Evolutionary conservation across 2,888 invertebrate species (phyloP), one percentile per base, ranked within the genome.

Genomic region (Euplexia lucipara): DNA sequence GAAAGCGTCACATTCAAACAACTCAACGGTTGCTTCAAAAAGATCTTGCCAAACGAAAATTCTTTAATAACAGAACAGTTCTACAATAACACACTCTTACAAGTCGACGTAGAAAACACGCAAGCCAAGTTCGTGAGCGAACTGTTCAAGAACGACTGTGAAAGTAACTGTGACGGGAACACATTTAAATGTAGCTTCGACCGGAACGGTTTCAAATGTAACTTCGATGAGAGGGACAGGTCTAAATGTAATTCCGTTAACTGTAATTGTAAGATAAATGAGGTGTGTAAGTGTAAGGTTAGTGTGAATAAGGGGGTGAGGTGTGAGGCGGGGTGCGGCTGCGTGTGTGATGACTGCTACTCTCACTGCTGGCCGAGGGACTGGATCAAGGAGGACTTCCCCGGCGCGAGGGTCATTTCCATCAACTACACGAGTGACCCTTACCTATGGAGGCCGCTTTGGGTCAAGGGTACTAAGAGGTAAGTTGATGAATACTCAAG

Each of bases 351-450:
- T 32, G 86, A 91, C 4, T 95, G 95, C 58, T 97, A 96, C 82
- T 96, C 97, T 0, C 88, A 91, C 12, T 98, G 98, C 84, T 98
- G 98, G 98, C 98, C 98, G 0, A 95, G 96, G 67, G 98, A 98
- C 87, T 99, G 98, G 98, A 90, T 99, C 26, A 97, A 97, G 0
- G 86, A 96, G 41, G 98, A 98, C 86, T 97, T 97, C 83, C 97
- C 97, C 0, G 96, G 97, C 0, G 96, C 97, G 0, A 95, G 98
- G 45, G 96, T 98, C 0, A 96, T 98, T 26, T 97, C 97, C 3
- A 92, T 98, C 0, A 98, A 98, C 85, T 98, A 98, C 84, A 97
- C 98, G 0, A 98, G 98, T 2, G 97, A 97, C 81, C 97, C 97
- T 0, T 96, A 97, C 84, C 91, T 97, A 22, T 98, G 98, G 97